Base-by-base conservation (phyloP, 2,797 vertebrate genomes). In the Alosa sapidissima region DNA sequence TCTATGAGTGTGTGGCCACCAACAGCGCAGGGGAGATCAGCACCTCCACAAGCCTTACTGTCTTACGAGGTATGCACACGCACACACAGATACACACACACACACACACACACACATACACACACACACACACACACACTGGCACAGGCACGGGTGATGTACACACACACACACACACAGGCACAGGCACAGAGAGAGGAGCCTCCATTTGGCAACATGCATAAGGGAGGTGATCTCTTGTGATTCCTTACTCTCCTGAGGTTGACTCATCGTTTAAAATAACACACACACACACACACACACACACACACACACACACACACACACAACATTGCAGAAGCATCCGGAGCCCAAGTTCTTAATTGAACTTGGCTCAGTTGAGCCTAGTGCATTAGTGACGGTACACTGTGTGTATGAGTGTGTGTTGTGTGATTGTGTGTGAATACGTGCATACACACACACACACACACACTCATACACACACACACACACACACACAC, bases 1-100 rank as follows among this genome's bases (percentile, higher is more conserved):
- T 99, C 93, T 99, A 99, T 87, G 98, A 99, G 93, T 99, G 98
- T 86, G 97, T 99, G 81, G 98, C 98, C 91, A 97, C 97, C 85
- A 99, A 98, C 91, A 96, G 96, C 14, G 97, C 95, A 83, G 98
- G 97, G 41, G 98, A 99, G 94, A 96, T 98, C 93, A 99, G 96
- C 81, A 96, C 97, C 60, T 96, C 97, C 88, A 98, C 98, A 0
- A 96, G 96, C 89, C 97, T 99, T 89, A 97, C 95, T 88, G 98
- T 99, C 89, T 94, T 99, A 92, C 94, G 98, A 89, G 98, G 98
- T 99, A 94, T 94, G 97, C 93, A 81, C 19, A 33, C 33, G 48
- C 60, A n/a, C 45, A 36, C 28, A 33, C 81, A 52, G n/a, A 54
- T 33, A 60, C 51, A 28, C 82, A 84, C 82, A 87, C 81, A 82